Conservation (phyloP, 1,140 invertebrate genomes). For the Lordiphosa clarofinis region DNA sequence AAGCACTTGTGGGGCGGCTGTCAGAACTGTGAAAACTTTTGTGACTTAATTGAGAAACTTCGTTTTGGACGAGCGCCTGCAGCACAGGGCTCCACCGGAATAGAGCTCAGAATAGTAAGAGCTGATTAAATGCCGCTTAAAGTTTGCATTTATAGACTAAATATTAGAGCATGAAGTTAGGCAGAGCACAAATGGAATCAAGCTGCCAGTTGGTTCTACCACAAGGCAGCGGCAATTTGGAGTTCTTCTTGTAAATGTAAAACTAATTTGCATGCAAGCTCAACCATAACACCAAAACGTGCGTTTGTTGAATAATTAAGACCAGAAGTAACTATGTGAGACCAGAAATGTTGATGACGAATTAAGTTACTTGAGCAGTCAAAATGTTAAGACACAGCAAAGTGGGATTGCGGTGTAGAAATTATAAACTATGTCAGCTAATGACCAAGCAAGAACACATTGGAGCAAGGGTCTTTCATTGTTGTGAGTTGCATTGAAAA, state of each 20-base stretch:
- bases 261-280: slow-evolving; percentile 60
- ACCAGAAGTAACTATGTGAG: background rate
- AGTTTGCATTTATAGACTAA: slow-evolving; percentile 26
- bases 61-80: slow-evolving; percentile 22
- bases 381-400: slow-evolving; percentile 2
- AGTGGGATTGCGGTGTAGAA: background rate
- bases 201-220: slow-evolving; percentile 16
- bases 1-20: slow-evolving; percentile 30
- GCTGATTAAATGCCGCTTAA: slow-evolving; percentile 54
- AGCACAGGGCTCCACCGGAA: slow-evolving; percentile 16
- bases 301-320: slow-evolving; percentile 42
- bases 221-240: slow-evolving; percentile 2
- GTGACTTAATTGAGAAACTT: slow-evolving; percentile 71
- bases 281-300: slow-evolving; percentile 25
- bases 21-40: slow-evolving; percentile 61
- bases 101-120: slow-evolving; percentile 14
- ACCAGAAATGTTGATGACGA: background rate
- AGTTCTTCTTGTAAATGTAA: slow-evolving; percentile 45
- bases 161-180: slow-evolving; percentile 70
- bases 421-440: slow-evolving; percentile 18
- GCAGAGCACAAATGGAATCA: slow-evolving; percentile 50
- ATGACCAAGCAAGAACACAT: slow-evolving; percentile 2
- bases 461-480: background rate
- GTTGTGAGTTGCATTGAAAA: too few species aligned
- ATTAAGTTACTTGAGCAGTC: background rate